These are phyloP conservation scores for Athalia cordata DNA, from an alignment of 2,888 invertebrate genomes.

Conservation along the genomic window DNA sequence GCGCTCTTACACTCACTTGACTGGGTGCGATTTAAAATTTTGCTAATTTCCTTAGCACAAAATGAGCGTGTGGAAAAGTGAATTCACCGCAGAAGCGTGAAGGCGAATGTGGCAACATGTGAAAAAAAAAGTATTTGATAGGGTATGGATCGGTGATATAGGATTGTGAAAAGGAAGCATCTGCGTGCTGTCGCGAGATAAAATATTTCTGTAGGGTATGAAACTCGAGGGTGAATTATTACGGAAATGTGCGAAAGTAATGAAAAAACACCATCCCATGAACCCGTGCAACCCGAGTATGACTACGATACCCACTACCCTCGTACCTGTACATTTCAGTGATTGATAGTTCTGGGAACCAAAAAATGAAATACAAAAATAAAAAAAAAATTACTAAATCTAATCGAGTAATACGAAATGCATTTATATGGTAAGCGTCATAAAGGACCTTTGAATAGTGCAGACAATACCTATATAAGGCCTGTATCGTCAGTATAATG, in stretches of 20 bases:
- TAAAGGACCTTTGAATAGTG: too few relatives aligned
- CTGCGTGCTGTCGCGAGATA: slow-evolving; percentile 57
- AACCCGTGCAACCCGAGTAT: slow-evolving; percentile 15
- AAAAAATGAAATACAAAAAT: background rate
- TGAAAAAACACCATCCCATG: slow-evolving; percentile 51
- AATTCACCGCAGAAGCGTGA: background rate
- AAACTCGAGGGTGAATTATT: slow-evolving; percentile 57
- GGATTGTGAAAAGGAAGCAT: slow-evolving; percentile 58
- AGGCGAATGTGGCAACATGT: slow-evolving; percentile 31
- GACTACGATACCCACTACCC: slow-evolving; percentile 8
- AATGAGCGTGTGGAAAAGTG: background rate
- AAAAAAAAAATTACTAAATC: background rate
- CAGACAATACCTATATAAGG: too few relatives aligned
- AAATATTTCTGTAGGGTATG: slow-evolving; percentile 55
- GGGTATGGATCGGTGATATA: slow-evolving; percentile 45
- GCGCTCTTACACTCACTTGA: slow-evolving; percentile 25
- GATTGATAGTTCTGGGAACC: background rate
- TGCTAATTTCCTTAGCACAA: slow-evolving; percentile 23
- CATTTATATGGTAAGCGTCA: background rate
- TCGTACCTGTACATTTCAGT: background rate
- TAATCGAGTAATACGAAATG: background rate
- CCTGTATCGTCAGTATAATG: background rate
- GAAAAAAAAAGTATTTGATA: slow-evolving; percentile 26
- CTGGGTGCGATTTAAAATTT: slow-evolving; percentile 35
- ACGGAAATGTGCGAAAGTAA: slow-evolving; percentile 55